Conservation (phyloP, 2,113 vertebrate species). For the Alosa alosa region DNA sequence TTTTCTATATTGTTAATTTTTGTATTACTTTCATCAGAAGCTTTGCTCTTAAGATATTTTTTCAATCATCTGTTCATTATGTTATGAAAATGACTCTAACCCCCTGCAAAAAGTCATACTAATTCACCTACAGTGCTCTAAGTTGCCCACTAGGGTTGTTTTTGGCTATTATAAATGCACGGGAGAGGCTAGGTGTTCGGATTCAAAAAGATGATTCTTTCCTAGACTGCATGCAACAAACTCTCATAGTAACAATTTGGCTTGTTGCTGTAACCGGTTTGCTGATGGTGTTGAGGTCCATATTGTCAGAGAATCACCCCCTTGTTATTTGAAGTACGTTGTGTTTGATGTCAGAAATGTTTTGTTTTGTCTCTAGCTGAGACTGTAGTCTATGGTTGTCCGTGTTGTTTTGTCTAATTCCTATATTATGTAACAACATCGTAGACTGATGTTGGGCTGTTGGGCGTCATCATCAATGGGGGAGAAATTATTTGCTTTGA, state of each 20-base stretch:
- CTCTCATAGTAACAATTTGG: not conserved
- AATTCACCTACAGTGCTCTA: conserved; percentile 58
- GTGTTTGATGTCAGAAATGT: conserved; percentile 1
- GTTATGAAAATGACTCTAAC: conserved; percentile 47
- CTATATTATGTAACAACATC: not conserved
- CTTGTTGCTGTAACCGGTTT: not conserved
- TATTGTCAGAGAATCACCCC: not conserved
- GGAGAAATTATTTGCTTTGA: not conserved
- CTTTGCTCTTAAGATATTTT: conserved; percentile 64
- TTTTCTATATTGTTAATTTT: conserved; percentile 74
- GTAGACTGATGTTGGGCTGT: not conserved
- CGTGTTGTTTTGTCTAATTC: not conserved
- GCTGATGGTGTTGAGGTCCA: not conserved
- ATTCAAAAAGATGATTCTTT: not conserved
- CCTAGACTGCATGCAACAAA: not conserved
- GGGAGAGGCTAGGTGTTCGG: not conserved
- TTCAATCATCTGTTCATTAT: conserved; percentile 44
- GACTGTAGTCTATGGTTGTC: not conserved
- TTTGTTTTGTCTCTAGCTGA: not conserved
- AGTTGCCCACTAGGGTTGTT: conserved; percentile 34
- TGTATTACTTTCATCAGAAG: conserved; percentile 71
- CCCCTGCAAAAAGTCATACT: conserved; percentile 56
- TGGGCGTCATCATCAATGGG: not conserved
- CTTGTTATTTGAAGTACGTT: not conserved
- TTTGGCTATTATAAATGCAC: conserved; percentile 31